Base-by-base conservation (phyloP, 2,797 vertebrate species). In the Alfaro cultratus region DNA sequence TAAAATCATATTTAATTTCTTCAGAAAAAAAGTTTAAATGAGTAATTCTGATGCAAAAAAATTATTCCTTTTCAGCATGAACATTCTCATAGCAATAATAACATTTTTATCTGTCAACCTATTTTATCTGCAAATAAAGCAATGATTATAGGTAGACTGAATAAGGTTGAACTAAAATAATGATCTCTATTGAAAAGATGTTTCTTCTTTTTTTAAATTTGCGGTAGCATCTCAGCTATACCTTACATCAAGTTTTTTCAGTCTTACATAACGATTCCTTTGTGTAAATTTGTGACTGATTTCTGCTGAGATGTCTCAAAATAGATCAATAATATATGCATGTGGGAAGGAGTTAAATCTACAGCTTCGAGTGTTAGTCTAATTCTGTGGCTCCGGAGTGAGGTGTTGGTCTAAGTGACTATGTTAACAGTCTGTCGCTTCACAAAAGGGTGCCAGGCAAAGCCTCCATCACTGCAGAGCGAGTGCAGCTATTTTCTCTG, bases 321-420 rank as follows among this genome's bases (percentile, higher is more conserved):
- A 84, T 80, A 75, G 87, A 84, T 80, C 80, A 77, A 9, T 45
- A 68, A 75, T 82, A 43, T 85, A 85, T 85, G 88, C 67, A 79
- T 87, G 86, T 43, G 85, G 70, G 82, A 57, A 72, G 62, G 72
- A 86, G 75, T 84, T 79, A 18, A 80, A 82, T 87, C 74, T 82
- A 13, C 51, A 77, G 80, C 73, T 46, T 15, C 36, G 39, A 86
- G 91, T 92, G 92, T 86, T 91, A 89, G 83, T 91, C 79, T 91
- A 84, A 90, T 89, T 86, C 78, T 83, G 84, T 85, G 81, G 85
- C 81, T 80, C 87, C 55, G 73, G 83, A 87, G 76, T 16, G 79
- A 91, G 90, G 91, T 92, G 91, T 90, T 79, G 83, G 85, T 88
- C 86, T 80, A 78, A 87, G 87, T 86, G 91, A 90, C 73, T 85